Conservation (phyloP, 64 coral and sea anemone genomes). For the Exaiptasia diaphana region DNA sequence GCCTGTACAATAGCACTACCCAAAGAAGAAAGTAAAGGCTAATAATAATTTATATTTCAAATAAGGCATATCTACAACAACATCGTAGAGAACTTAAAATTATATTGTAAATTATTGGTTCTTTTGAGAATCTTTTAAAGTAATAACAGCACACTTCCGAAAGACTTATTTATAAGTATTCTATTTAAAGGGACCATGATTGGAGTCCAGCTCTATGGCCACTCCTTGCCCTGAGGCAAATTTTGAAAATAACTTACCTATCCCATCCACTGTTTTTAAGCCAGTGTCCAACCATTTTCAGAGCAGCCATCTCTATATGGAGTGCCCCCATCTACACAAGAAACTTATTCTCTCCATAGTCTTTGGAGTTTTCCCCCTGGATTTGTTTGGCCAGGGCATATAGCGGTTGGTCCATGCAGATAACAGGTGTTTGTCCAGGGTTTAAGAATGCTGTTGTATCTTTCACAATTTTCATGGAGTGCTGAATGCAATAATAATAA, state of each 20-base stretch:
- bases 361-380: background rate
- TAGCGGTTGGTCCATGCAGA: constrained; percentile 8
- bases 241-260: too few relatives aligned
- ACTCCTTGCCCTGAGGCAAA: too few relatives aligned
- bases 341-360: background rate
- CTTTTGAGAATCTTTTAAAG: background rate
- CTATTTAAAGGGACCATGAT: too few relatives aligned
- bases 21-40: background rate
- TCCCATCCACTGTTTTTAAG: constrained; percentile 35
- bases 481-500: too few relatives aligned
- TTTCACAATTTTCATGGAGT: background rate
- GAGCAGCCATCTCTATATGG: constrained; percentile 31
- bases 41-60: background rate
- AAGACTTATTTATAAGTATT: too few relatives aligned
- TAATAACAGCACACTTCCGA: too few relatives aligned
- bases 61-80: background rate
- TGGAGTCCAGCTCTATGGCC: too few relatives aligned
- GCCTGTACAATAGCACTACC: constrained; percentile 7
- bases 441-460: background rate
- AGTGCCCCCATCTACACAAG: constrained; percentile 41
- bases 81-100: background rate
- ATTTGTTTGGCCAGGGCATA: constrained; percentile 40
- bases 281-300: constrained; percentile 29
- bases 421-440: constrained; percentile 6
- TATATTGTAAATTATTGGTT: too few relatives aligned